Percentiles rank a stretch among this genome's conserved stretches.
These are phyloP conservation scores for Microcebus lehilahytsara DNA, from an alignment of 2,113 vertebrate species.

Conservation along the genomic window DNA sequence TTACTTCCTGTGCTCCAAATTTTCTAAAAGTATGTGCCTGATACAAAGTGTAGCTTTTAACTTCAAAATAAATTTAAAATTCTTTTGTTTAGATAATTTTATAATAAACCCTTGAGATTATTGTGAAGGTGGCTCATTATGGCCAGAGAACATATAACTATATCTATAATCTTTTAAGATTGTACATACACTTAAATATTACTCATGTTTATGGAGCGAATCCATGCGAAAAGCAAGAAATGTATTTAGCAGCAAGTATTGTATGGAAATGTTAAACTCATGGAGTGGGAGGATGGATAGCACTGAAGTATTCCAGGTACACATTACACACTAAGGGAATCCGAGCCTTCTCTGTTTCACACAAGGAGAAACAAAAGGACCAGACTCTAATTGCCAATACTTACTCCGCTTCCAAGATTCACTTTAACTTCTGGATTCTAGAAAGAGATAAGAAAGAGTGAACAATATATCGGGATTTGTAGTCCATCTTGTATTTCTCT, in stretches of 20 bases:
- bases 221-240: not conserved
- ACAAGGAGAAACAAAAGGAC: not conserved
- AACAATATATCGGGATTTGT: not conserved
- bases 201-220: not conserved
- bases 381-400: not conserved
- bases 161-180: not conserved
- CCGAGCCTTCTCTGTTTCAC: not conserved
- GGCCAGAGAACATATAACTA: not conserved
- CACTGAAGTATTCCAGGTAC: not conserved
- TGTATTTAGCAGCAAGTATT: not conserved
- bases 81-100: not conserved
- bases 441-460: not conserved
- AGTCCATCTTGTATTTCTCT: not conserved
- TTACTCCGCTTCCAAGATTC: not conserved
- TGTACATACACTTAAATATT: not conserved
- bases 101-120: not conserved
- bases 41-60: not conserved
- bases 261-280: not conserved
- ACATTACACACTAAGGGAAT: not conserved
- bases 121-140: not conserved
- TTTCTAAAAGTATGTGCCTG: not conserved
- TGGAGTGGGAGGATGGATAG: not conserved
- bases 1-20: not conserved
- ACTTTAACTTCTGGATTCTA: not conserved
- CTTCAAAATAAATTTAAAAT: slow-evolving; percentile 6